Base-by-base conservation (phyloP, 2,797 vertebrate genomes). In the Myotis findleyi region DNA sequence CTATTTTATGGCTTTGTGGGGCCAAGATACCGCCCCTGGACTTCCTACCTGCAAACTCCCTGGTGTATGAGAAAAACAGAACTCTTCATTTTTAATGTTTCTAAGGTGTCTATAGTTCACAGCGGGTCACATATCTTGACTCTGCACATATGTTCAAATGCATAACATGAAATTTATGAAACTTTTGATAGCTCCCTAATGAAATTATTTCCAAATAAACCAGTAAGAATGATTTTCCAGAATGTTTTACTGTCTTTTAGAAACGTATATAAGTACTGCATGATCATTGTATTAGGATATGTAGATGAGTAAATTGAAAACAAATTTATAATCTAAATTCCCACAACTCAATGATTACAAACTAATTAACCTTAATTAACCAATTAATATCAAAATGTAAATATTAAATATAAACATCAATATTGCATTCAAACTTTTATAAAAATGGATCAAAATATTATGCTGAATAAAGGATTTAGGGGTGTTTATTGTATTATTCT, bases 261-360 rank as follows among this genome's bases (percentile, higher is more conserved):
- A 47, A 49, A 57, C 36, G 41, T 51, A 5, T 66, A 21, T 44
- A n/a, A 55, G 9, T 69, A 71, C 41, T 41, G 18, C 6, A 5
- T 53, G 7, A 82, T 68, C 20, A 41, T 53, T 57, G 13, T 94
- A 73, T 93, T 93, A 41, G 8, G 27, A 62, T 77, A 80, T 62
- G 4, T 62, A 41, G 36, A 62, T 47, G 38, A 80, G 17, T 84
- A 87, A 62, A 91, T 38, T 89, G n/a, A 80, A 95, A 94, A 91
- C 64, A 84, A 87, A 30, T 66, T 27, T 13, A 16, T 18, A 79
- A 89, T 89, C 17, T 36, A 73, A 69, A 79, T 89, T 89, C 16
- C 30, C 16, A 75, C 27, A 25, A 55, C 33, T 79, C 62, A 36
- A 49, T 80, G 21, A 69, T 72, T 73, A 77, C 27, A 76, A 82